Percentiles rank a stretch among this genome's conserved stretches.
These are phyloP conservation scores for Numida meleagris DNA, from an alignment of 2,113 vertebrate genomes.

Conservation along the genomic window DNA sequence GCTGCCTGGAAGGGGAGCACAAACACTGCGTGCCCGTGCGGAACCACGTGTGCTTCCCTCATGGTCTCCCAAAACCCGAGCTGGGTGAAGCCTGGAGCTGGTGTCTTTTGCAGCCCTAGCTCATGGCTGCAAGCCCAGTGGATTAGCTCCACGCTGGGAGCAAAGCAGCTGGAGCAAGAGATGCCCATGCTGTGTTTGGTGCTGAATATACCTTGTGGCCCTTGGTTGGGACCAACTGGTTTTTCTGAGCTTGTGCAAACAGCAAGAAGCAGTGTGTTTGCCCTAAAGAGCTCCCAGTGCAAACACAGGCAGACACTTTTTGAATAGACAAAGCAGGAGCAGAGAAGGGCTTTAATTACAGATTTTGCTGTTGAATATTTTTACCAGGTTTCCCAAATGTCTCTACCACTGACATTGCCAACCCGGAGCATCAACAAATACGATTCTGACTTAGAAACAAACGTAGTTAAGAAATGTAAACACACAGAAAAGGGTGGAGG, in stretches of 20 bases:
- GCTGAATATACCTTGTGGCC: background rate
- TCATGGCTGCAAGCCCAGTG: rapidly evolving
- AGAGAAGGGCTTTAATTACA: background rate
- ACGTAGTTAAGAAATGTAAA: constrained; percentile 7
- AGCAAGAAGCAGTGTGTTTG: background rate
- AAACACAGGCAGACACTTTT: background rate
- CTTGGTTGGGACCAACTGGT: rapidly evolving
- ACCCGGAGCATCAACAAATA: constrained; percentile 26
- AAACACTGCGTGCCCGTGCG: background rate
- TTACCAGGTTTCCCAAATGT: background rate
- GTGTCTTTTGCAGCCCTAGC: background rate
- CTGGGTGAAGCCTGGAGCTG: rapidly evolving
- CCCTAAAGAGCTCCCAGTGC: background rate
- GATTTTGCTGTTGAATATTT: background rate
- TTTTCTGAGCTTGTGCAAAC: background rate
- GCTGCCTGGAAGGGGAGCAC: background rate
- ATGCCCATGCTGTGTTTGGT: rapidly evolving
- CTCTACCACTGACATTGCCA: background rate
- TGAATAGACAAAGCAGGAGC: background rate
- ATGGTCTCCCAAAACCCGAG: background rate
- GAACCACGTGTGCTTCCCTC: background rate
- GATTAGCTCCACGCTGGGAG: background rate
- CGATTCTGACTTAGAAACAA: background rate
- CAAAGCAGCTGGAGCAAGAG: background rate
- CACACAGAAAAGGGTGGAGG: background rate